These are phyloP conservation scores for Nasua narica DNA, from an alignment of 2,797 vertebrate species.

Conservation along the genomic window DNA sequence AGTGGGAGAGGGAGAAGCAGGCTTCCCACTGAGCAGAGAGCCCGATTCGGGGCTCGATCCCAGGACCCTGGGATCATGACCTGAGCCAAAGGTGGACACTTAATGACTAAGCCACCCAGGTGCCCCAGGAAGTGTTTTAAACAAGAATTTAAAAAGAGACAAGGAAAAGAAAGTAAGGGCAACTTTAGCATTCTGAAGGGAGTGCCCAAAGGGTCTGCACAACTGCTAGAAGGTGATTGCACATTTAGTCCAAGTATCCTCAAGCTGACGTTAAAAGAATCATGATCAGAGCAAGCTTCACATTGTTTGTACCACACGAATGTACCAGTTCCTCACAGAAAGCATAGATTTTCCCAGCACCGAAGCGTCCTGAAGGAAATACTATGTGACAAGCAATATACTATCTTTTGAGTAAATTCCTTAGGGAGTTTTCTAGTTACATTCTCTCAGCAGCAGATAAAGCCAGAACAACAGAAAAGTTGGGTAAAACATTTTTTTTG, in stretches of 20 bases:
- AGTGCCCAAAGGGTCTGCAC: background rate
- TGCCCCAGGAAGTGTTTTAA: background rate
- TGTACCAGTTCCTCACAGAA: background rate
- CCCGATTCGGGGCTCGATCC: no score
- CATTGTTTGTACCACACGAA: background rate
- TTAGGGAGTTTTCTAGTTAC: background rate
- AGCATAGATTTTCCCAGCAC: background rate
- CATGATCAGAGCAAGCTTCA: background rate
- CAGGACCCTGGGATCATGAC: no score
- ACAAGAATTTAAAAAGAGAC: background rate
- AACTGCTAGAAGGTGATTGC: background rate
- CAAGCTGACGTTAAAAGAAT: background rate
- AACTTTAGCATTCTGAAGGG: background rate
- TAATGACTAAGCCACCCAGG: no score
- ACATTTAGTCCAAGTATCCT: background rate
- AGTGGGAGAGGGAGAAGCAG: no score
- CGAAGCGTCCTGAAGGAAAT: background rate
- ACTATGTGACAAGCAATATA: background rate
- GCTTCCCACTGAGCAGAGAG: no score
- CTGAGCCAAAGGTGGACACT: no score
- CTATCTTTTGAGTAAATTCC: background rate
- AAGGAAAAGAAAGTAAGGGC: background rate
- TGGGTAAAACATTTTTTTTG: background rate
- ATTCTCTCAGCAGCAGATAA: background rate
- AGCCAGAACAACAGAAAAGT: background rate